A percentile compares a stretch with the other conserved stretches of the same genome.
Conservation (phyloP, 64 coral and sea anemone genomes). For the Montipora foliosa region DNA sequence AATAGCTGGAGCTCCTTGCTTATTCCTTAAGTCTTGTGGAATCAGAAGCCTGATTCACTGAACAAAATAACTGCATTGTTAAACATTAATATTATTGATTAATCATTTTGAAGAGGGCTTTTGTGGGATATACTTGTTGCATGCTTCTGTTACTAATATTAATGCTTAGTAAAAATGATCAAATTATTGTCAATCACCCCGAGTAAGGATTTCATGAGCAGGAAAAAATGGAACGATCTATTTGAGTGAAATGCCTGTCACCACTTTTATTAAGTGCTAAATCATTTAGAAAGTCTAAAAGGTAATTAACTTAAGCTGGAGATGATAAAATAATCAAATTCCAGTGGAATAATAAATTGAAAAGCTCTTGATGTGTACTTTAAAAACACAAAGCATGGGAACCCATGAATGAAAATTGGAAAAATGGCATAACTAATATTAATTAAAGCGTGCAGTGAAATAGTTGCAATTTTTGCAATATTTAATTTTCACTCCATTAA, state of each 20-base stretch:
- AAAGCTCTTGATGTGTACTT: not conserved
- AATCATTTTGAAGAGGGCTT: not conserved
- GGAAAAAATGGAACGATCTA: no score
- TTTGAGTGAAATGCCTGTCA: not conserved
- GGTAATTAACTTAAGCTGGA: not conserved
- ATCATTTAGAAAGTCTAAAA: not conserved
- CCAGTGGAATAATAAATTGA: not conserved
- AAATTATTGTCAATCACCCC: not conserved
- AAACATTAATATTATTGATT: slow-evolving; percentile 19
- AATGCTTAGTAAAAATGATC: not conserved
- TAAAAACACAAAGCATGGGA: not conserved
- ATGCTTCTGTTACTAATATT: not conserved
- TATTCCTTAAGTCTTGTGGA: slow-evolving; percentile 29
- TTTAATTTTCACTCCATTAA: slow-evolving; percentile 7
- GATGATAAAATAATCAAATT: not conserved
- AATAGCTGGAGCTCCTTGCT: slow-evolving; percentile 56
- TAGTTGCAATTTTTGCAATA: not conserved
- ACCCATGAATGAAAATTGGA: not conserved
- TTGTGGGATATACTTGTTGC: not conserved
- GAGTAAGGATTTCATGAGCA: not conserved
- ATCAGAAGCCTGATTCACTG: slow-evolving; percentile 35
- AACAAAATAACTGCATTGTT: slow-evolving; percentile 39
- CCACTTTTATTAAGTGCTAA: not conserved
- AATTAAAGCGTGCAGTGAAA: not conserved
- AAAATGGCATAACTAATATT: not conserved